Evolutionary conservation across 1,140 invertebrate genomes (phyloP).

Genomic region (Acyrthosiphon pisum): DNA sequence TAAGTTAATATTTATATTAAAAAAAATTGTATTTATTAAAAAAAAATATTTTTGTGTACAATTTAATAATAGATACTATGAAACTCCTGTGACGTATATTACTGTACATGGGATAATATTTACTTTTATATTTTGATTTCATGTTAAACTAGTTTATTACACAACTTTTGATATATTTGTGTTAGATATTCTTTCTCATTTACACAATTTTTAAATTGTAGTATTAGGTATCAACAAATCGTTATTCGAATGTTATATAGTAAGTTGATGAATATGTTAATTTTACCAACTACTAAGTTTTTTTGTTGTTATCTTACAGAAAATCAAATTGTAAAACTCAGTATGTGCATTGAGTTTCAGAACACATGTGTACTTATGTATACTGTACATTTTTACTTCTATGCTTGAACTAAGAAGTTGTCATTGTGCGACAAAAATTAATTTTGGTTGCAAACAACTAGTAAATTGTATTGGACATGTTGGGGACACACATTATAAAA

Average conservation of each 20-base stretch:
- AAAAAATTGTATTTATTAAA: background rate
- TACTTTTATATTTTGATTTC: background rate
- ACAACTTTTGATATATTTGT: background rate
- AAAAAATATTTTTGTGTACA: background rate
- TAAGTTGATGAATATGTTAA: background rate
- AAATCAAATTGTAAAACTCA: no score
- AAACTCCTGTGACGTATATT: background rate
- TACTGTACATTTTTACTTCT: no score
- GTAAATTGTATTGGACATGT: no score
- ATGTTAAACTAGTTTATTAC: conserved; percentile 6
- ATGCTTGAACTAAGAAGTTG: no score
- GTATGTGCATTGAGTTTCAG: no score
- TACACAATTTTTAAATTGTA: background rate
- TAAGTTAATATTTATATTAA: background rate
- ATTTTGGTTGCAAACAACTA: no score
- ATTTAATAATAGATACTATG: background rate
- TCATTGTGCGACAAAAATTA: no score
- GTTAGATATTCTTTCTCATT: background rate
- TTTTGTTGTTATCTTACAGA: background rate
- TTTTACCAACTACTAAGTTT: background rate
- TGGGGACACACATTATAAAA: no score
- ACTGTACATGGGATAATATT: background rate
- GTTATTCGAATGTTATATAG: background rate
- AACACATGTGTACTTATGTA: no score
- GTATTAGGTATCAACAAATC: background rate